These are phyloP conservation scores for Pheosia tremula DNA, from an alignment of 2,888 invertebrate species.

Conservation along the genomic window DNA sequence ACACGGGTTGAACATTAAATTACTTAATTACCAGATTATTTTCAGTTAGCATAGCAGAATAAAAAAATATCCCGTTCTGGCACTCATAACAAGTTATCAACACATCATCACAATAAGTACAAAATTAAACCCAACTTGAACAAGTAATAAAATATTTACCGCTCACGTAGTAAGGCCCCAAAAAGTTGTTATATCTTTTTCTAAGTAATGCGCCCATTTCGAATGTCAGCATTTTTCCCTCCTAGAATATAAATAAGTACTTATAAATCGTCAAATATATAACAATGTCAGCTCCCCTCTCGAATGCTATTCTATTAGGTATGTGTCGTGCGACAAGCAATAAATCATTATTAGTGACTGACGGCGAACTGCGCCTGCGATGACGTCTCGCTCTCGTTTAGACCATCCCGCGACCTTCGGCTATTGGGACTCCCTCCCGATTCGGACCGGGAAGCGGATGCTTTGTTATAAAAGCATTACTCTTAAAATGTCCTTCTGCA, in stretches of 20 bases:
- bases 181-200: slow-evolving; percentile 76
- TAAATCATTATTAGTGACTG: slow-evolving; percentile 78
- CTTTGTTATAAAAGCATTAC: slow-evolving; percentile 67
- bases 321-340: slow-evolving; percentile 55
- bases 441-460: slow-evolving; percentile 64
- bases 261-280: neutral
- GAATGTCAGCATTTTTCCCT: slow-evolving; percentile 82
- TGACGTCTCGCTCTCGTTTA: slow-evolving; percentile 71
- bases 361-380: slow-evolving; percentile 61
- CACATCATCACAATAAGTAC: neutral
- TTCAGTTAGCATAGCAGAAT: neutral
- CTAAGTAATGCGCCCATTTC: slow-evolving; percentile 84
- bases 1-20: neutral
- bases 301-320: slow-evolving; percentile 43
- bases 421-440: slow-evolving; percentile 57
- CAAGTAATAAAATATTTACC: slow-evolving; percentile 47
- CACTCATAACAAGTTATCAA: neutral
- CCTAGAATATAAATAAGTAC: slow-evolving; percentile 61
- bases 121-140: slow-evolving; percentile 2
- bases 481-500: slow-evolving; percentile 54
- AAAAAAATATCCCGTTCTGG: neutral
- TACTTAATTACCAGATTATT: neutral
- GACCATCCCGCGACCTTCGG: slow-evolving; percentile 65
- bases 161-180: slow-evolving; percentile 74
- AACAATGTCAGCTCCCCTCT: slow-evolving; percentile 16